These are phyloP conservation scores for Ichneumon xanthorius DNA, from an alignment of 2,888 invertebrate species.

Conservation along the genomic window DNA sequence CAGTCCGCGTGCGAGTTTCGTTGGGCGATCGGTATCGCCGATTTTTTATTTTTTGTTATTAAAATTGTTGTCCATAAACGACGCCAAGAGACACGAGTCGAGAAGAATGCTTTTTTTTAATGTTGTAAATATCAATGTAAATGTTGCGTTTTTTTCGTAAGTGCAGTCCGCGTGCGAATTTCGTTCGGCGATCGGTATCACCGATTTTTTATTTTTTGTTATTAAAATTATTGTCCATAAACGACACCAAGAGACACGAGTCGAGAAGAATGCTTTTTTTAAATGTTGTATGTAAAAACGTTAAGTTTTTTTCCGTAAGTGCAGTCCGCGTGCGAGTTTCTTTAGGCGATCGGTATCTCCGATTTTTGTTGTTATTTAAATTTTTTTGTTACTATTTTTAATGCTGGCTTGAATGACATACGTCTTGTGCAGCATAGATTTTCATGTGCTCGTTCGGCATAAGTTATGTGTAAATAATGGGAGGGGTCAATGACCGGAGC, in stretches of 20 bases:
- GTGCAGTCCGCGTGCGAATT: constrained; percentile 56
- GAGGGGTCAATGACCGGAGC: constrained; percentile 36
- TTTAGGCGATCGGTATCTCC: constrained; percentile 23
- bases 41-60: constrained; percentile 28
- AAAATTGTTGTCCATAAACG: constrained; percentile 2
- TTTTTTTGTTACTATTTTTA: constrained; percentile 35
- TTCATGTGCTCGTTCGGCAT: constrained; percentile 51
- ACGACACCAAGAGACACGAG: constrained; percentile 57
- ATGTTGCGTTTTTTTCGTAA: constrained; percentile 47
- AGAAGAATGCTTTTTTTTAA: constrained; percentile 35
- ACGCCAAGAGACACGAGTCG: constrained; percentile 60
- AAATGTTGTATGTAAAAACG: constrained; percentile 54
- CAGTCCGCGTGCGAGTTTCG: constrained; percentile 55
- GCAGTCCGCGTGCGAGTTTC: constrained; percentile 56
- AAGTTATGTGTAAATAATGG: constrained; percentile 48
- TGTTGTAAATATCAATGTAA: constrained; percentile 58
- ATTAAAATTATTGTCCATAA: constrained; percentile 14
- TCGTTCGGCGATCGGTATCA: constrained; percentile 34
- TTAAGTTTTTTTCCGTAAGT: constrained; percentile 50
- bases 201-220: constrained; percentile 21
- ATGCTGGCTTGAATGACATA: constrained; percentile 47
- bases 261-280: constrained; percentile 41
- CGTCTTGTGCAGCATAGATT: constrained; percentile 33
- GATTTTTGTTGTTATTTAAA: constrained; percentile 24
- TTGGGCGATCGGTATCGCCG: constrained; percentile 25